Base-by-base conservation (phyloP, 2,888 invertebrate genomes). In the Diogma glabrata region DNA sequence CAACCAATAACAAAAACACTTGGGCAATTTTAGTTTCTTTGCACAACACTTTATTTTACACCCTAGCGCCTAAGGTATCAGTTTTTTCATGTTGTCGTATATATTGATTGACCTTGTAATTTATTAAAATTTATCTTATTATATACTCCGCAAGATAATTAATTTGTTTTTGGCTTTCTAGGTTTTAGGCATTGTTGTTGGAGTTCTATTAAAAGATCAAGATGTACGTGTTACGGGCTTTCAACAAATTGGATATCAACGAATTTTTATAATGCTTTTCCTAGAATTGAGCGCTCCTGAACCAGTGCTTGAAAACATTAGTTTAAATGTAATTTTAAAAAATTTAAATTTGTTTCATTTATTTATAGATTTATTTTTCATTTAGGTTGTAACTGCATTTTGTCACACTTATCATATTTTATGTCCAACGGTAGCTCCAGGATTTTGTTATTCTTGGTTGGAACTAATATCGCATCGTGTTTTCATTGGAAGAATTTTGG, bases 381-480 rank as follows among this genome's bases (percentile, higher is more conserved):
- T 26, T 19, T 16, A 46, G 46, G 70, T 92, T 59, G 77, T 99
- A 47, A 93, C 92, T 16, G 94, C 95, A 8, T 97, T 94, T 71
- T 94, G 95, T 66, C 93, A 96, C 71, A 91, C 93, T 0, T 78
- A 96, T 58, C 94, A 95, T 64, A 87, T 95, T 59, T 74, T 99
- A 57, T 79, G 93, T 52, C 99, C 99, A 9, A 81, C 84, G 45
- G 85, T 91, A 60, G 94, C 92, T 0, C 94, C 99, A 1, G 95
- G 92, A 1, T 99, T 99, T 70, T 88, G 94, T 52, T 99, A 92
- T 69, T 92, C 97, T 3, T 99, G 99, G 99, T 73, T 99, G 52
- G 99, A 99, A 70, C 74, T 99, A 46, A 88, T 99, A 36, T 94
- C 96, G 1, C 97, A 99, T 70, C 80, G 97, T 51, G 87, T 92